Conservation (phyloP, 2,888 invertebrate genomes). For the Perizoma affinitatum region DNA sequence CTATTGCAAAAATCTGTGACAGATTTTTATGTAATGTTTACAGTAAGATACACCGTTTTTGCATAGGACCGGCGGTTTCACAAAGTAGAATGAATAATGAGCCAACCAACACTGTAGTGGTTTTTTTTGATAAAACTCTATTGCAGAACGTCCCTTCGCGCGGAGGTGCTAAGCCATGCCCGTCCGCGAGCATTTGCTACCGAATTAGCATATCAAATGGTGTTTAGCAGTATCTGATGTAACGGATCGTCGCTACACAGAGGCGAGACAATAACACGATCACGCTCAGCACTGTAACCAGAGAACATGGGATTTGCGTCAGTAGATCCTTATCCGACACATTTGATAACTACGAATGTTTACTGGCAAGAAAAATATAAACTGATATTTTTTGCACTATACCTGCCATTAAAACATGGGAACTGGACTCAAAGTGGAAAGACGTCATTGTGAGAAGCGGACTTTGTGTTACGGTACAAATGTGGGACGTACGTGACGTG, state of each 20-base stretch:
- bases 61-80: too few species aligned
- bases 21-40: too few species aligned
- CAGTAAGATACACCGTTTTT: too few species aligned
- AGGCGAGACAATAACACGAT: slow-evolving; percentile 61
- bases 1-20: neutral
- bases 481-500: too few species aligned
- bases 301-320: slow-evolving; percentile 26
- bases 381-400: neutral
- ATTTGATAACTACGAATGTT: slow-evolving; percentile 12
- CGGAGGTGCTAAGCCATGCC: slow-evolving; percentile 66
- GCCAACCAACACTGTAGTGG: too few species aligned
- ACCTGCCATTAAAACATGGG: too few species aligned
- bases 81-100: too few species aligned
- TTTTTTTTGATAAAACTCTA: too few species aligned
- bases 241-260: slow-evolving; percentile 13
- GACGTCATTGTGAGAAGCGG: too few species aligned
- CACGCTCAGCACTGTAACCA: slow-evolving; percentile 34
- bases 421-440: too few species aligned
- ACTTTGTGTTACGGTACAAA: too few species aligned
- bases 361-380: neutral
- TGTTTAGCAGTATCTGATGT: slow-evolving; percentile 42
- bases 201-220: slow-evolving; percentile 78
- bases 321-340: slow-evolving; percentile 46
- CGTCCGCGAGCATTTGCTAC: slow-evolving; percentile 75
- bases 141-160: slow-evolving; percentile 1